Conservation (phyloP, 2,888 invertebrate species). For the Xylota segnis region DNA sequence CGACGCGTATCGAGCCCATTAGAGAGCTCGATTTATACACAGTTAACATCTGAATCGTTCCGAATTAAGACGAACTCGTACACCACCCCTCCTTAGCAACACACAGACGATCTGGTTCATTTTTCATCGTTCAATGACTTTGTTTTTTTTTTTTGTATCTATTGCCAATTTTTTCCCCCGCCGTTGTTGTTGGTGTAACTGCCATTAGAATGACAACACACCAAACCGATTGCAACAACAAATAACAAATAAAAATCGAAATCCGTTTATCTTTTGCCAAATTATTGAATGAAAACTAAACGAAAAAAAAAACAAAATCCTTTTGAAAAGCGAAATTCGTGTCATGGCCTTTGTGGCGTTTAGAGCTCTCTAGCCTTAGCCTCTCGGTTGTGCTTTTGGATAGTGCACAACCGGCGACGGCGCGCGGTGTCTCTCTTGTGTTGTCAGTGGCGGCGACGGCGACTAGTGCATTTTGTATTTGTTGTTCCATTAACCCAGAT, state of each 20-base stretch:
- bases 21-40: conserved; percentile 24
- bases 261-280: conserved; percentile 63
- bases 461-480: conserved; percentile 44
- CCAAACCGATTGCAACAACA: conserved; percentile 3
- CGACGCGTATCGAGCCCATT: conserved; percentile 26
- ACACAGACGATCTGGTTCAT: conserved; percentile 49
- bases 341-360: conserved; percentile 63
- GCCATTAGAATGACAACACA: background rate
- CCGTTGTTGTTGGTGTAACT: conserved; percentile 6
- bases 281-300: conserved; percentile 29
- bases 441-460: background rate
- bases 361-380: conserved; percentile 39
- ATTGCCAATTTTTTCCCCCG: conserved; percentile 38
- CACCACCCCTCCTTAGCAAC: conserved; percentile 18
- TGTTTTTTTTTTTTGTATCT: conserved; percentile 39
- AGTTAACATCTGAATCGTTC: conserved; percentile 23
- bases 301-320: conserved; percentile 32
- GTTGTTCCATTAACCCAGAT: conserved; percentile 58
- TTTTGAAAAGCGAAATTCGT: conserved; percentile 62
- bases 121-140: conserved; percentile 67
- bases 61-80: conserved; percentile 17
- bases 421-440: background rate
- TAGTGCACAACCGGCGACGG: conserved; percentile 14
- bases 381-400: background rate
- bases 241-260: conserved; percentile 51